A percentile compares a stretch with the other conserved stretches of the same genome.
phyloP scores from a whole-genome alignment of 2,113 vertebrate species.

The Ciconia maguari region DNA sequence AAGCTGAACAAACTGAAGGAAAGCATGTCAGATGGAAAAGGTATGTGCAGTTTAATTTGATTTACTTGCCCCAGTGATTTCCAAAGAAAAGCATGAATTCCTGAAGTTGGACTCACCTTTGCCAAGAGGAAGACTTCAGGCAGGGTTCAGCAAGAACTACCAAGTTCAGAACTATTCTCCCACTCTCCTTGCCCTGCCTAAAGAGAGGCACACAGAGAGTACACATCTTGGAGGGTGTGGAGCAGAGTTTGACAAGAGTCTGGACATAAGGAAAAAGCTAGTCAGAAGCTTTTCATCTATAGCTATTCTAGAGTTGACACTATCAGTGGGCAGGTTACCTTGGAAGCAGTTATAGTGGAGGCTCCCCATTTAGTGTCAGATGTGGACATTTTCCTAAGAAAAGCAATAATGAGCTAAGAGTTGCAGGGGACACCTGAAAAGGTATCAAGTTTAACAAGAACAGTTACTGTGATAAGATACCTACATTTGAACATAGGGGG shows the following conservation, averaged over 20 bases:
- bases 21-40: background rate
- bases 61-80: background rate
- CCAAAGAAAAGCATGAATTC: background rate
- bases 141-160: background rate
- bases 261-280: background rate
- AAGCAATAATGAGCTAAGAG: background rate
- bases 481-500: background rate
- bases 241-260: background rate
- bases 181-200: background rate
- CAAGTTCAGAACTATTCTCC: constrained; percentile 2
- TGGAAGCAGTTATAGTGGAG: background rate
- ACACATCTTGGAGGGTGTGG: background rate
- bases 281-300: background rate
- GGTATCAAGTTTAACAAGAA: background rate
- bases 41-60: background rate
- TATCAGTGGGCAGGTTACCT: background rate
- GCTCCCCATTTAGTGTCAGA: background rate
- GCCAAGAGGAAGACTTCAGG: background rate
- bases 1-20: background rate
- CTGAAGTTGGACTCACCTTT: constrained; percentile 7
- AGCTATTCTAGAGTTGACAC: background rate
- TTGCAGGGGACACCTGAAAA: background rate
- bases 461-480: background rate
- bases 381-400: background rate
- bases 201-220: background rate